These are phyloP conservation scores for Ctenopoma kingsleyae DNA, from an alignment of 2,797 vertebrate species.

Conservation along the genomic window DNA sequence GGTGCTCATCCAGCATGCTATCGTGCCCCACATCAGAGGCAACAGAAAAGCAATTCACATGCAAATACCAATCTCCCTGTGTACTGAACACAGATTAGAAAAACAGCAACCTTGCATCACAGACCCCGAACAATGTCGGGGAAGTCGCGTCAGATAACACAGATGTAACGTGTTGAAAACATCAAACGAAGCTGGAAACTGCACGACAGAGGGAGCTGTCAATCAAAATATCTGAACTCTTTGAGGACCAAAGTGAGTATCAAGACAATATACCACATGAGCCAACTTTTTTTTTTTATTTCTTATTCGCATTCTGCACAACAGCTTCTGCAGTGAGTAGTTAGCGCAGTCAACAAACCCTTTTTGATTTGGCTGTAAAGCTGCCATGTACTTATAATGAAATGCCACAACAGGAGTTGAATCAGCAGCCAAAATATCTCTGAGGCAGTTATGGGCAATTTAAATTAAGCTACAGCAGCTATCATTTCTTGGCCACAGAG, in stretches of 20 bases:
- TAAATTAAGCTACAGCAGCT: constrained; percentile 54
- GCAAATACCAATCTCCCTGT: constrained; percentile 70
- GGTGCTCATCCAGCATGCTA: constrained; percentile 50
- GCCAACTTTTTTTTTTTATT: constrained; percentile 32
- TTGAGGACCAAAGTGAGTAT: constrained; percentile 57
- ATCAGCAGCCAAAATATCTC: constrained; percentile 58
- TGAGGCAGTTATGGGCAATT: constrained; percentile 49
- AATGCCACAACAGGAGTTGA: constrained; percentile 45
- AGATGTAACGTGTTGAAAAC: constrained; percentile 45
- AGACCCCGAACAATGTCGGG: constrained; percentile 61
- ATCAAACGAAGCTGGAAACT: constrained; percentile 56
- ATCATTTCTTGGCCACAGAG: constrained; percentile 27
- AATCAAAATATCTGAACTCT: constrained; percentile 61
- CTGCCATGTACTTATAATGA: constrained; percentile 43
- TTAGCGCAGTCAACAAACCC: constrained; percentile 44
- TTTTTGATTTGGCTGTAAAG: constrained; percentile 37
- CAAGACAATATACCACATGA: constrained; percentile 34
- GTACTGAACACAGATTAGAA: constrained; percentile 67
- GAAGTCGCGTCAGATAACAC: constrained; percentile 63
- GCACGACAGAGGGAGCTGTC: constrained; percentile 54
- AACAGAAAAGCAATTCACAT: constrained; percentile 77
- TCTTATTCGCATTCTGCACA: constrained; percentile 40
- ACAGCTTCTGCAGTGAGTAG: constrained; percentile 7
- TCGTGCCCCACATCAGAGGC: constrained; percentile 68
- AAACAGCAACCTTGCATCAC: constrained; percentile 69